phyloP scores from a whole-genome alignment of 1,140 invertebrate species.

The Condylostylus longicornis region DNA sequence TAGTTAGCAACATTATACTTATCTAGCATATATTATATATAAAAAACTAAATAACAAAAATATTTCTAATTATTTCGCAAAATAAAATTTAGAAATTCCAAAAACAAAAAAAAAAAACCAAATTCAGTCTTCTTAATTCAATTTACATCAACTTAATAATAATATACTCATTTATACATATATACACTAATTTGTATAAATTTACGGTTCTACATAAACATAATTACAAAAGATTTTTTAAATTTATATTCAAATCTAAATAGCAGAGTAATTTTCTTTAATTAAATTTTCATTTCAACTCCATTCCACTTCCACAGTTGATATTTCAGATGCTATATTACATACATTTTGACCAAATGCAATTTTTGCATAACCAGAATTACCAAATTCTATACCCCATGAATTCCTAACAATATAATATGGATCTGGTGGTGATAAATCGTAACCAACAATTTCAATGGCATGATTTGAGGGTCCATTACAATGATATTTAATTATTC shows the following conservation, averaged over 20 bases:
- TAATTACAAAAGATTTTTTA: too few species aligned
- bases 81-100: too few species aligned
- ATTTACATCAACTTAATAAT: too few species aligned
- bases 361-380: slow-evolving; percentile 62
- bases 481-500: slow-evolving; percentile 71
- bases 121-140: too few species aligned
- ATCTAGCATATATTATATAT: too few species aligned
- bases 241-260: neutral
- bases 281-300: neutral
- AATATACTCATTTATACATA: too few species aligned
- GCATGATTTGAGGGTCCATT: slow-evolving; percentile 60
- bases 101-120: too few species aligned
- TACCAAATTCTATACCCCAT: slow-evolving; percentile 64
- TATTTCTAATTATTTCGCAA: too few species aligned
- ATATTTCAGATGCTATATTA: slow-evolving; percentile 44
- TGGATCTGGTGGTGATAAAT: slow-evolving; percentile 52
- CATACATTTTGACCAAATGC: slow-evolving; percentile 66
- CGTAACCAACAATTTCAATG: slow-evolving; percentile 73
- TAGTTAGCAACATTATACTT: too few species aligned
- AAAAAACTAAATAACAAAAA: too few species aligned
- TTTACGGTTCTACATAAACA: too few species aligned
- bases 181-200: too few species aligned
- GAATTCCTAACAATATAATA: slow-evolving; percentile 78
- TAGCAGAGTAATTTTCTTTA: neutral
- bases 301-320: slow-evolving; percentile 8